phyloP scores from a whole-genome alignment of 2,888 invertebrate species.

The Cerceris rybyensis region DNA sequence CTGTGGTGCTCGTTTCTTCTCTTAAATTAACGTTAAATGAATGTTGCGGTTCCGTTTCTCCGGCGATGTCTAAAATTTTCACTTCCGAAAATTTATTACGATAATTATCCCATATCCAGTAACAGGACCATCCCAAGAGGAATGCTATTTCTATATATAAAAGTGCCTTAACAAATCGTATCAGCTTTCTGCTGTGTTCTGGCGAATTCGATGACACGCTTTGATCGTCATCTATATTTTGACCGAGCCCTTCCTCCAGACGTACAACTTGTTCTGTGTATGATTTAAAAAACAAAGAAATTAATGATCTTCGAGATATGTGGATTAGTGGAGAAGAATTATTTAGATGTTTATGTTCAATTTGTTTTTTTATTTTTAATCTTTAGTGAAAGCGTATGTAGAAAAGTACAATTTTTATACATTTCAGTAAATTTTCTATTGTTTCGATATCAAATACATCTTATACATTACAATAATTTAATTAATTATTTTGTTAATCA shows the following conservation, averaged over 20 bases:
- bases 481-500: no score
- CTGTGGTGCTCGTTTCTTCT: neutral
- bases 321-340: no score
- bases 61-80: slow-evolving; percentile 1
- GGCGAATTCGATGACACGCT: neutral
- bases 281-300: neutral
- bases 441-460: no score
- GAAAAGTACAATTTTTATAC: no score
- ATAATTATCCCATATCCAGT: slow-evolving; percentile 37
- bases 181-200: slow-evolving; percentile 7
- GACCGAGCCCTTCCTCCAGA: slow-evolving; percentile 30
- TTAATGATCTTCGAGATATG: no score
- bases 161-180: slow-evolving; percentile 53
- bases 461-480: no score
- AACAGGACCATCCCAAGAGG: slow-evolving; percentile 59
- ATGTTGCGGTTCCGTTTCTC: neutral
- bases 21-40: neutral
- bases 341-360: no score
- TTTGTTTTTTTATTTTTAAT: no score
- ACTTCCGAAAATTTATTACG: neutral
- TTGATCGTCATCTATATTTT: neutral
- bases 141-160: slow-evolving; percentile 57
- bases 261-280: neutral
- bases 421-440: no score
- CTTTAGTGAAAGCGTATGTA: no score